Evolutionary conservation across 2,113 vertebrate genomes (phyloP).

Genomic region (Coptodon rendalli): DNA sequence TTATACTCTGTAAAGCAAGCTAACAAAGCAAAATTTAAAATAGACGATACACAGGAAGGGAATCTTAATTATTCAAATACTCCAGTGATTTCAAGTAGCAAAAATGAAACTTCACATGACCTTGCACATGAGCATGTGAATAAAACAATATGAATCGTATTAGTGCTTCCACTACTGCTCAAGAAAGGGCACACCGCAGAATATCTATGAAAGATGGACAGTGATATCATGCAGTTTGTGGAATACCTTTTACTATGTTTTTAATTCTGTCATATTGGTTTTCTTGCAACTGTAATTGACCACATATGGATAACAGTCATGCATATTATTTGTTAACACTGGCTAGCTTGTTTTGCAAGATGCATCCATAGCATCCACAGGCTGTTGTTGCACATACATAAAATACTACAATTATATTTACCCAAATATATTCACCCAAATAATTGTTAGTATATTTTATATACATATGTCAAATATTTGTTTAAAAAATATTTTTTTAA

Average conservation of each 20-base stretch:
- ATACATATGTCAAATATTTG: background rate
- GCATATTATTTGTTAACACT: background rate
- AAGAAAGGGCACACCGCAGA: background rate
- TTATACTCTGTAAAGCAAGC: background rate
- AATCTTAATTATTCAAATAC: background rate
- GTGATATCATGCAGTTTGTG: background rate
- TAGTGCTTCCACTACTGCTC: background rate
- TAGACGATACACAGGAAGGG: background rate
- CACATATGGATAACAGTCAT: background rate
- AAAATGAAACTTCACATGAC: background rate
- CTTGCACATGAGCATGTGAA: background rate
- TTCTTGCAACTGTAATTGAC: background rate
- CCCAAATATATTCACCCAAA: background rate
- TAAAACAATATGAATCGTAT: background rate
- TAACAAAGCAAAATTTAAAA: background rate
- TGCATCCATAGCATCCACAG: background rate
- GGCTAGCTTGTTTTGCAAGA: background rate
- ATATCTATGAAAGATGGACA: background rate
- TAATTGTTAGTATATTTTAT: background rate
- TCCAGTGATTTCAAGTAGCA: background rate
- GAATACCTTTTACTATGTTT: background rate
- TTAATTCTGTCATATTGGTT: background rate
- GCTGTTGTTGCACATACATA: background rate
- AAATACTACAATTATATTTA: background rate
- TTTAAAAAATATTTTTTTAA: background rate